Conservation (phyloP, 2,113 vertebrate genomes). For the Nematolebias whitei region DNA sequence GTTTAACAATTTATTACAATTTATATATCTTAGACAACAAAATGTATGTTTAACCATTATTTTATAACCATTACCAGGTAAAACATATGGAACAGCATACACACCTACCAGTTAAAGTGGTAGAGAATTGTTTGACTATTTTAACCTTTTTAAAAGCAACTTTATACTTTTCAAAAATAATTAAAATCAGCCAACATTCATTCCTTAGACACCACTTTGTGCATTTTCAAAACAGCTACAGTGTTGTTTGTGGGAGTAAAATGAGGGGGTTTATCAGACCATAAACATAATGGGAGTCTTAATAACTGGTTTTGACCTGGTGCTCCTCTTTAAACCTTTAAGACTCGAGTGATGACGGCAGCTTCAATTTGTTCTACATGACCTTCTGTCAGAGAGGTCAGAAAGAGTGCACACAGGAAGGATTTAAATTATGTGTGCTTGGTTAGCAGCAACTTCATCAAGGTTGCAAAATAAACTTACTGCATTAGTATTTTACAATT, state of each 20-base stretch:
- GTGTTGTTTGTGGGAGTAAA: slow-evolving; percentile 6
- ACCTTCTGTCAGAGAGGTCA: slow-evolving; percentile 32
- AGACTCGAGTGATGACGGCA: slow-evolving; percentile 39
- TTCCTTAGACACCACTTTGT: too few species aligned
- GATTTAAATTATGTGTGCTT: background rate
- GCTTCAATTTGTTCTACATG: slow-evolving; percentile 38
- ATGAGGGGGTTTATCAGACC: background rate
- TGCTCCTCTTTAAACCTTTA: slow-evolving; percentile 37
- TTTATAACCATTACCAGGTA: too few species aligned
- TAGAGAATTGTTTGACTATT: background rate
- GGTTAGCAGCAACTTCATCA: background rate
- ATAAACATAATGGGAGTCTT: slow-evolving; percentile 28
- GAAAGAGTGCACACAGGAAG: background rate
- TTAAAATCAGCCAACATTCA: background rate
- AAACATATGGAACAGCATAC: slow-evolving; percentile 10
- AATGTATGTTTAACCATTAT: background rate
- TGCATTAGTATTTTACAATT: too few species aligned
- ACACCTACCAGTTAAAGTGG: slow-evolving; percentile 36
- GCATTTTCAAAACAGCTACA: too few species aligned
- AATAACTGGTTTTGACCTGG: slow-evolving; percentile 30
- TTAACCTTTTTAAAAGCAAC: background rate
- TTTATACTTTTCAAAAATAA: background rate
- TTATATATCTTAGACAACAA: background rate
- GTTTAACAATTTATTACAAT: background rate
- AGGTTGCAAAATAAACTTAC: too few species aligned